Evolutionary conservation across 2,113 vertebrate species (phyloP), one percentile per base, ranked within the genome.

Genomic region (Paradoxurus hermaphroditus): DNA sequence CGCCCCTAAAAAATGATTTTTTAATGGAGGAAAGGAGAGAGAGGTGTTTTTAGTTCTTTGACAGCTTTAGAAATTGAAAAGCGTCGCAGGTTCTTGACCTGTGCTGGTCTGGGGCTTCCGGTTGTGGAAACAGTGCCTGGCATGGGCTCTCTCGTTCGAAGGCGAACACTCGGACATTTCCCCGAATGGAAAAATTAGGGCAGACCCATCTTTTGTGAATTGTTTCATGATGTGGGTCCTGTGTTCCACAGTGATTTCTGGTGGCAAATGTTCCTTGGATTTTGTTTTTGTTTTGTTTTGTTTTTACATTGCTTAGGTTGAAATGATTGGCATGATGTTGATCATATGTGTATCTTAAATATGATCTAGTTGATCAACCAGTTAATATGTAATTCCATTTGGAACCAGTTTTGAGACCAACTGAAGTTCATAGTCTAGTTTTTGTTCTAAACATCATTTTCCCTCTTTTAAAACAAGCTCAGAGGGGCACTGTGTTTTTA

Each of bases 1-100:
- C n/a, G n/a, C n/a, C n/a, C n/a, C n/a, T 96, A 9, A n/a, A 65
- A 81, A 90, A 29, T 93, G 46, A 94, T 78, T 34, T 34, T 91
- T 90, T 73, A 65, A 79, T 56, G 21, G 75, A 39, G 62, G 46
- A 85, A 79, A 86, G 68, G 15, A 73, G 39, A 51, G 53, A 81
- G 68, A 46, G 2, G 3, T 44, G 13, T 44, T 90, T 92, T 81
- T 46, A n/a, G 86, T 72, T 86, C 68, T 56, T 36, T 39, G 67
- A 29, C 25, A 68, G 83, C 70, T 90, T 75, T 49, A 53, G 27
- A 93, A 82, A 46, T 16, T 56, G 41, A 21, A 82, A 89, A 68
- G 73, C 49, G 1, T 3, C 18, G 7, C 25, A 56, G 8, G 3
- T 39, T n/a, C 73, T 85, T n/a, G 29, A 25, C 18, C 9, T n/a